These are phyloP conservation scores for Chloropsis hardwickii DNA, from an alignment of 2,113 vertebrate species.

Conservation along the genomic window DNA sequence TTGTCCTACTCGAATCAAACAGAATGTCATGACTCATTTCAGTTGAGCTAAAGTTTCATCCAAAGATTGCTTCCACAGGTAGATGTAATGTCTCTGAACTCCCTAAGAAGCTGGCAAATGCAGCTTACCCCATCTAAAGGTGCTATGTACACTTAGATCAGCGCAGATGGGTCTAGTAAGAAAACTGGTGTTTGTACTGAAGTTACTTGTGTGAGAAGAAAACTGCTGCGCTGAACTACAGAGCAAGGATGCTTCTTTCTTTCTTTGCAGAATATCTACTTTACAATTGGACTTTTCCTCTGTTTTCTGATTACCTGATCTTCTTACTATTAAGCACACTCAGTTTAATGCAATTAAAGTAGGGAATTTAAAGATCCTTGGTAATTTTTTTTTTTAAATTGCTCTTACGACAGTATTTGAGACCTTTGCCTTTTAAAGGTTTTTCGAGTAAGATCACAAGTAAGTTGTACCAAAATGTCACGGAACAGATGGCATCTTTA, in stretches of 20 bases:
- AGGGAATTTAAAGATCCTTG: not conserved
- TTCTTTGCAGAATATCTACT: not conserved
- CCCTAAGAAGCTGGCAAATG: not conserved
- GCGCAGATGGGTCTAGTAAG: not conserved
- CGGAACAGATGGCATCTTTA: conserved; percentile 46
- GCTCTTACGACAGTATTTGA: not conserved
- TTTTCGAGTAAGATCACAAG: not conserved
- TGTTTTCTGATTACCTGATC: not conserved
- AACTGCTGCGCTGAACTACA: not conserved
- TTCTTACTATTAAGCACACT: not conserved
- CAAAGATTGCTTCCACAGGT: not conserved
- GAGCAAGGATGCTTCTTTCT: not conserved
- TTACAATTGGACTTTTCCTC: not conserved
- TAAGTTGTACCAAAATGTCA: conserved; percentile 52
- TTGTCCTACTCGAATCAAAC: not conserved
- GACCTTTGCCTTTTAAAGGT: not conserved
- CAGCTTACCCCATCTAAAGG: not conserved
- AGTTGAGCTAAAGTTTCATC: not conserved
- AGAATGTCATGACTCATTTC: not conserved
- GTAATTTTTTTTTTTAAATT: not conserved
- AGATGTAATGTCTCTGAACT: not conserved
- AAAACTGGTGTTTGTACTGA: not conserved
- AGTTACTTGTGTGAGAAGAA: not conserved
- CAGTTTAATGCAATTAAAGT: not conserved
- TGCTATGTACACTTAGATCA: not conserved